phyloP scores from a whole-genome alignment of 1,140 invertebrate genomes.

The Luehdorfia chinensis region DNA sequence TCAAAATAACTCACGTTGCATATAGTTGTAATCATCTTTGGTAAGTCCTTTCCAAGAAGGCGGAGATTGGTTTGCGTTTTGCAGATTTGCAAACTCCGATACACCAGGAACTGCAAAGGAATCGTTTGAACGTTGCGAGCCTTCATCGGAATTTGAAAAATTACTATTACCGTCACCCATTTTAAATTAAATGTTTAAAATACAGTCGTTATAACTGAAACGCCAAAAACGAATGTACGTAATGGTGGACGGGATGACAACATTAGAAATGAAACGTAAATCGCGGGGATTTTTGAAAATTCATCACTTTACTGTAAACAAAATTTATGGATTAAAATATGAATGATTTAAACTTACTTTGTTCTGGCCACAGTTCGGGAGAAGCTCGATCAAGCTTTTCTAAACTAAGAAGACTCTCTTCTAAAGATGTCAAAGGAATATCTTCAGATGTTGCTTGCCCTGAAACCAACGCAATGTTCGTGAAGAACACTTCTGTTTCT shows the following conservation, averaged over 20 bases:
- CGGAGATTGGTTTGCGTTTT: slow-evolving; percentile 67
- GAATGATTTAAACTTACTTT: slow-evolving; percentile 82
- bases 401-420: slow-evolving; percentile 86
- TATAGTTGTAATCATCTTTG: slow-evolving; percentile 82
- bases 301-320: slow-evolving; percentile 11
- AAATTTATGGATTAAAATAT: slow-evolving; percentile 1
- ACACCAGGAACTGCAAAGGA: slow-evolving; percentile 84
- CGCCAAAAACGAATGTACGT: slow-evolving; percentile 30
- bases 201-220: slow-evolving; percentile 60
- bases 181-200: slow-evolving; percentile 55
- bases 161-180: slow-evolving; percentile 54
- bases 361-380: slow-evolving; percentile 95
- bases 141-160: slow-evolving; percentile 36
- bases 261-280: slow-evolving; percentile 46
- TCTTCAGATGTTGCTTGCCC: slow-evolving; percentile 65
- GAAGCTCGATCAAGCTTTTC: slow-evolving; percentile 94
- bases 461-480: slow-evolving; percentile 34
- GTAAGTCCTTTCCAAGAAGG: slow-evolving; percentile 79
- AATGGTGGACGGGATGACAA: slow-evolving; percentile 58
- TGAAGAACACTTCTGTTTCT: not conserved
- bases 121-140: slow-evolving; percentile 49
- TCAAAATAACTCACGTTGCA: slow-evolving; percentile 82
- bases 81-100: slow-evolving; percentile 82
- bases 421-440: slow-evolving; percentile 78
- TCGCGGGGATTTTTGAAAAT: slow-evolving; percentile 68